Evolutionary conservation across 2,888 invertebrate species (phyloP).

Genomic region (Dicycla oo): DNA sequence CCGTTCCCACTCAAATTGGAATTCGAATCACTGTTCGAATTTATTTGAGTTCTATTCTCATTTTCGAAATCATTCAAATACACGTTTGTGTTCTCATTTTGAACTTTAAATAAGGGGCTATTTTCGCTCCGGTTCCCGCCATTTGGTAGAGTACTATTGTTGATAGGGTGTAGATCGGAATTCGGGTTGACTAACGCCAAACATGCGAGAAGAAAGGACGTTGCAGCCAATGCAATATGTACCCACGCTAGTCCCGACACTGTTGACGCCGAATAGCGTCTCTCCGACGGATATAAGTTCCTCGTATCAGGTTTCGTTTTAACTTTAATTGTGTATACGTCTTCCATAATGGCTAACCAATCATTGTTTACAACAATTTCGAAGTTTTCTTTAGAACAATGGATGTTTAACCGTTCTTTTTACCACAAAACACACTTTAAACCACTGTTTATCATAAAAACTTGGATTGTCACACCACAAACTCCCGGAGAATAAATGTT

Average conservation of each 20-base stretch:
- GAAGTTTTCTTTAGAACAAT: constrained; percentile 57
- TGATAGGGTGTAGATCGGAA: constrained; percentile 53
- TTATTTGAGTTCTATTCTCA: constrained; percentile 47
- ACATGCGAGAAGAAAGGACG: constrained; percentile 90
- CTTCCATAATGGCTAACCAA: constrained; percentile 89
- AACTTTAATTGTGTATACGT: constrained; percentile 92
- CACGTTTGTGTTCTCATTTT: constrained; percentile 42
- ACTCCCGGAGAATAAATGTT: constrained; percentile 27
- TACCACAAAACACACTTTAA: constrained; percentile 33
- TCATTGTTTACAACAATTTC: constrained; percentile 68
- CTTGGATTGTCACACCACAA: constrained; percentile 30
- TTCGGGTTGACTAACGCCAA: constrained; percentile 85
- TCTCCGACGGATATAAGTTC: constrained; percentile 91
- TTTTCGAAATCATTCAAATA: constrained; percentile 47
- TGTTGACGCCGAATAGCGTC: constrained; percentile 92
- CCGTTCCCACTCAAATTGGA: constrained; percentile 52
- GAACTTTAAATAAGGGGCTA: constrained; percentile 12
- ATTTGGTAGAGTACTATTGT: constrained; percentile 47
- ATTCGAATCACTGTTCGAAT: constrained; percentile 59
- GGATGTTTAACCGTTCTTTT: constrained; percentile 19
- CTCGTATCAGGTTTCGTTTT: constrained; percentile 91
- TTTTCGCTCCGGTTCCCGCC: constrained; percentile 40
- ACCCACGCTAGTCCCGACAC: constrained; percentile 92
- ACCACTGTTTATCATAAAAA: constrained; percentile 36
- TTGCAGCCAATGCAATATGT: constrained; percentile 91